Evolutionary conservation across 2,888 invertebrate genomes (phyloP).

Genomic region (Andrena bicolor): DNA sequence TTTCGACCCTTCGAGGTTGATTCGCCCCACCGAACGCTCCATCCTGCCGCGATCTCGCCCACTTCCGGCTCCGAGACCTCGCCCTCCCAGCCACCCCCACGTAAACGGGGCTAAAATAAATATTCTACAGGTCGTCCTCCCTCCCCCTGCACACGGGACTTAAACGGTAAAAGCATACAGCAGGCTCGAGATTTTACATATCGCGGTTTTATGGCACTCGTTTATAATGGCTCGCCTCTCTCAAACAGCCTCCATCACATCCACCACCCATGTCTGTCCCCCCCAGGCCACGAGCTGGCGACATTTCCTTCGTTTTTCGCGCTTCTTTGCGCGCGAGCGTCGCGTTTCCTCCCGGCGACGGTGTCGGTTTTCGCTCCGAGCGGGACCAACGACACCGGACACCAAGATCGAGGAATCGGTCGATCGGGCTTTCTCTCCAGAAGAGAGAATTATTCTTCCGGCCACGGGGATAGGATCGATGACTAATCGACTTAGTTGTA

Average conservation of each 20-base stretch:
- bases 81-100: not conserved
- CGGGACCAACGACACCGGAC: constrained; percentile 19
- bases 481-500: constrained; percentile 77
- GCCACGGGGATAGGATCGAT: constrained; percentile 76
- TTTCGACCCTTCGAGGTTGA: constrained; percentile 43
- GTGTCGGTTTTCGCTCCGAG: constrained; percentile 21
- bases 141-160: not conserved
- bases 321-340: constrained; percentile 40
- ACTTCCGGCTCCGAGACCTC: constrained; percentile 21
- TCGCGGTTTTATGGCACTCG: constrained; percentile 82
- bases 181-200: constrained; percentile 50
- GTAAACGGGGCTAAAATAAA: constrained; percentile 74
- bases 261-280: constrained; percentile 29
- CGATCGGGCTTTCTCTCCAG: constrained; percentile 3
- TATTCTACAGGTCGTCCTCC: constrained; percentile 74
- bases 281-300: constrained; percentile 14
- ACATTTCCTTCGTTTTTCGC: constrained; percentile 3
- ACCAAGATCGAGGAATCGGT: constrained; percentile 23
- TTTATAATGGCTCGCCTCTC: constrained; percentile 80
- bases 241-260: constrained; percentile 10
- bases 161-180: constrained; percentile 13
- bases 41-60: constrained; percentile 15
- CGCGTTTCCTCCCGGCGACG: constrained; percentile 18
- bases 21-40: constrained; percentile 20
- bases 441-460: constrained; percentile 5